Evolutionary conservation across 2,113 vertebrate species (phyloP).

Genomic region (Atlantisia rogersi): DNA sequence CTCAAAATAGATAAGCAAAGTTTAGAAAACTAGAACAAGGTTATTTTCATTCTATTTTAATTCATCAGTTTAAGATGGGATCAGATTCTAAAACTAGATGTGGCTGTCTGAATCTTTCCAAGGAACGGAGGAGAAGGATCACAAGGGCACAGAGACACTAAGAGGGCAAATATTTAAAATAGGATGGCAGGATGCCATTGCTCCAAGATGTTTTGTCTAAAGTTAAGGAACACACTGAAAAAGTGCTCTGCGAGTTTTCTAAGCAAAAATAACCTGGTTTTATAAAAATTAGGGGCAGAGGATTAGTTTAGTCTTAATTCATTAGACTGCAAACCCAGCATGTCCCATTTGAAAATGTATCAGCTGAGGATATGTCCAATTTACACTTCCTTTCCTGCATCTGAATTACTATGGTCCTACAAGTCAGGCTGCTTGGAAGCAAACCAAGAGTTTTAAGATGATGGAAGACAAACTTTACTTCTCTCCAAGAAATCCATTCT

Average conservation of each 20-base stretch:
- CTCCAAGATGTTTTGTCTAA: neutral
- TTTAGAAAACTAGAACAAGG: fast-evolving
- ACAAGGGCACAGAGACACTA: neutral
- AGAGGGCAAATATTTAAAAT: neutral
- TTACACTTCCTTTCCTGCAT: neutral
- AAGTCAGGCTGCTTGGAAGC: neutral
- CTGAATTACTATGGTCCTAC: neutral
- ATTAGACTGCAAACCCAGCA: neutral
- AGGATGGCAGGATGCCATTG: neutral
- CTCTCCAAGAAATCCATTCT: neutral
- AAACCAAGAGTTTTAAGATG: neutral
- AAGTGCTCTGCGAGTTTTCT: neutral
- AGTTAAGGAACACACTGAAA: neutral
- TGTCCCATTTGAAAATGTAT: neutral
- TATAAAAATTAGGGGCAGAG: neutral
- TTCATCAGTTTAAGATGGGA: neutral
- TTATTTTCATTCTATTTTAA: neutral
- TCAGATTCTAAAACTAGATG: neutral
- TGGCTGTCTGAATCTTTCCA: neutral
- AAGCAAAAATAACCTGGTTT: neutral
- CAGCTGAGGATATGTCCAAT: neutral
- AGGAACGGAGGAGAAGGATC: neutral
- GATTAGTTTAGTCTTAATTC: neutral
- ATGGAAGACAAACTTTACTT: neutral
- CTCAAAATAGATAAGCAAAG: neutral